These are phyloP conservation scores for Drosophila nebulosa DNA, from an alignment of 1,140 invertebrate genomes.

Conservation along the genomic window DNA sequence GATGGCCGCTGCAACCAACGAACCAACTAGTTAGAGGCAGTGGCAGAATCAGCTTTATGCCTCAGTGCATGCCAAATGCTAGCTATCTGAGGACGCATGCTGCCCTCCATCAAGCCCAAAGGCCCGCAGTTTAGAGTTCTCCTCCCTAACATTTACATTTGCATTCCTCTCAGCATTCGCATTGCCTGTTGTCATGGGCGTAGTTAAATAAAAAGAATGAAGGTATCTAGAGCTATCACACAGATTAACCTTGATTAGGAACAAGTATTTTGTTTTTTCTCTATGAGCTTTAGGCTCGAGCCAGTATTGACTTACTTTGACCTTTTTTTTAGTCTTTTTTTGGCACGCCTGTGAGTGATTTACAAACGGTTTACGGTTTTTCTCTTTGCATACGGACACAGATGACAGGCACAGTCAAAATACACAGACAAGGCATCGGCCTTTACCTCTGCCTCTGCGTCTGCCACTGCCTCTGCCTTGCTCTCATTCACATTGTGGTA, in stretches of 20 bases:
- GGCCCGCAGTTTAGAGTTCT: slow-evolving; percentile 51
- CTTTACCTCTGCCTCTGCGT: too few species aligned
- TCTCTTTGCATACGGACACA: slow-evolving; percentile 4
- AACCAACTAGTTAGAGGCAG: slow-evolving; percentile 1
- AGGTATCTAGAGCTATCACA: too few species aligned
- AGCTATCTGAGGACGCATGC: slow-evolving; percentile 38
- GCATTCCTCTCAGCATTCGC: slow-evolving; percentile 5
- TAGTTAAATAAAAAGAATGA: not conserved
- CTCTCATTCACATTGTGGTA: not conserved
- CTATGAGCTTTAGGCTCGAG: too few species aligned
- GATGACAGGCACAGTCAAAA: slow-evolving; percentile 57
- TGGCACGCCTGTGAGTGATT: slow-evolving; percentile 13
- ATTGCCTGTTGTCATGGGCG: not conserved
- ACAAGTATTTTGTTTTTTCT: too few species aligned
- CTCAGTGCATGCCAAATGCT: slow-evolving; percentile 27
- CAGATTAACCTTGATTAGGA: too few species aligned
- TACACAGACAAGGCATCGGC: slow-evolving; percentile 28
- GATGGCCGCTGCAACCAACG: slow-evolving; percentile 5
- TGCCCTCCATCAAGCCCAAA: not conserved
- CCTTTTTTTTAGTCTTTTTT: too few species aligned
- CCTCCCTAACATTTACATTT: not conserved
- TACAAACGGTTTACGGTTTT: slow-evolving; percentile 37
- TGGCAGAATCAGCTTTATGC: not conserved
- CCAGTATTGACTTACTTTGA: too few species aligned
- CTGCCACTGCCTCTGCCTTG: not conserved